phyloP scores from a whole-genome alignment of 2,888 invertebrate genomes.

The Chrysotoxum bicinctum region DNA sequence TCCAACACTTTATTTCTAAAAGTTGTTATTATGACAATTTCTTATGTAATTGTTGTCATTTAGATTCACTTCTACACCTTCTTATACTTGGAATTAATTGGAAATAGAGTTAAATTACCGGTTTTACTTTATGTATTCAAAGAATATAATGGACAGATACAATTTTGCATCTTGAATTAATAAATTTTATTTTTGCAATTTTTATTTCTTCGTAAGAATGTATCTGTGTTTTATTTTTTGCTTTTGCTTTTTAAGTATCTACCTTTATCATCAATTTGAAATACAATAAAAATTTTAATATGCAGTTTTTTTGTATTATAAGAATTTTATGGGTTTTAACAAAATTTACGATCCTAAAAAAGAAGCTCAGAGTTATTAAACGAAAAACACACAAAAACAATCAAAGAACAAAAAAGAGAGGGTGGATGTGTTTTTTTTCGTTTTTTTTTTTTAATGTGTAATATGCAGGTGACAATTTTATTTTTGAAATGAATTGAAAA shows the following conservation, averaged over 20 bases:
- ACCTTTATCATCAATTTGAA: background rate
- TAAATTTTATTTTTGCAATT: slow-evolving; percentile 22
- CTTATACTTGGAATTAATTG: slow-evolving; percentile 42
- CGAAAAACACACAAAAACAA: background rate
- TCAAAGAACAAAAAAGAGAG: background rate
- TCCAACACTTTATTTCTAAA: slow-evolving; percentile 52
- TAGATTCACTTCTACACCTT: slow-evolving; percentile 40
- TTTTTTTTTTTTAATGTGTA: background rate
- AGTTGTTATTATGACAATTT: slow-evolving; percentile 1
- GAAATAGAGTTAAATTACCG: slow-evolving; percentile 42
- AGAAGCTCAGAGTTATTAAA: slow-evolving; percentile 4
- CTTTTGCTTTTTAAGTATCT: background rate
- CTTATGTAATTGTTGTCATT: slow-evolving; percentile 7
- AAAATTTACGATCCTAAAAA: slow-evolving; percentile 23
- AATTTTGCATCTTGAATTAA: slow-evolving; percentile 29
- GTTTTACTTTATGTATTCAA: slow-evolving; percentile 26
- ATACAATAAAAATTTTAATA: background rate
- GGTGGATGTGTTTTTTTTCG: slow-evolving; percentile 12
- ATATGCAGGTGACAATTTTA: slow-evolving; percentile 8
- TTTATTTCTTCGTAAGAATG: background rate
- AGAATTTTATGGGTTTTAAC: slow-evolving; percentile 5
- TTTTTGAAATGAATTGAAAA: slow-evolving; percentile 4
- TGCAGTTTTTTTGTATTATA: background rate
- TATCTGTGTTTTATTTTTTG: background rate
- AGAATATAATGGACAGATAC: background rate